Conservation (phyloP, 2,113 vertebrate species). For the Chunga burmeisteri region DNA sequence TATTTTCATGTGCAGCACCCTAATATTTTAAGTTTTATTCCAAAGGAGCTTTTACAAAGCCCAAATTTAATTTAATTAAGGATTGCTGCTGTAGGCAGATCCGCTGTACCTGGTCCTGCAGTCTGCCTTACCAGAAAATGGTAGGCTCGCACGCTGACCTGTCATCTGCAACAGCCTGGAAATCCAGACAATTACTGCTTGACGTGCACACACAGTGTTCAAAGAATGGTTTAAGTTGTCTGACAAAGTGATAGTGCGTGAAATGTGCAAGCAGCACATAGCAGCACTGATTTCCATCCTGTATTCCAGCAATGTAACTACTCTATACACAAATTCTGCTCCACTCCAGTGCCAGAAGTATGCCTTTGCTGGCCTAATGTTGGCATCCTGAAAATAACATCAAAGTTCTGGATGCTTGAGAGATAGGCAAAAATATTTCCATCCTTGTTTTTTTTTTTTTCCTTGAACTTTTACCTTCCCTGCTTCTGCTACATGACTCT, state of each 20-base stretch:
- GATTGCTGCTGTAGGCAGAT: not conserved
- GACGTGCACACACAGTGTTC: not conserved
- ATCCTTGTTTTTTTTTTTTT: not conserved
- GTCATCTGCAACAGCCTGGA: not conserved
- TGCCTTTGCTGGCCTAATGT: not conserved
- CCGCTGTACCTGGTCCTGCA: not conserved
- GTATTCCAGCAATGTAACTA: not conserved
- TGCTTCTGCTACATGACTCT: not conserved
- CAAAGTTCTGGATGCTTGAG: not conserved
- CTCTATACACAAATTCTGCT: not conserved
- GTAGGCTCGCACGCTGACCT: not conserved
- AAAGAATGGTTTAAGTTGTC: not conserved
- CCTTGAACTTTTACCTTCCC: not conserved
- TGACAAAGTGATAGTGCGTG: not conserved
- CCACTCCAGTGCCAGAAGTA: not conserved
- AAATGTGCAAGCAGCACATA: not conserved
- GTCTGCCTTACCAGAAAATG: not conserved
- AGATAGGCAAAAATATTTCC: not conserved
- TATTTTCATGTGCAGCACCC: not conserved
- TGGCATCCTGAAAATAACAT: not conserved
- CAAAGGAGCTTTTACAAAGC: not conserved
- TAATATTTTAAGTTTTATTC: not conserved
- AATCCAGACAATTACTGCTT: not conserved
- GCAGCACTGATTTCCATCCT: not conserved
- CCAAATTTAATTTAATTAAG: not conserved